phyloP scores from a whole-genome alignment of 2,113 vertebrate species.

The Aythya baeri region DNA sequence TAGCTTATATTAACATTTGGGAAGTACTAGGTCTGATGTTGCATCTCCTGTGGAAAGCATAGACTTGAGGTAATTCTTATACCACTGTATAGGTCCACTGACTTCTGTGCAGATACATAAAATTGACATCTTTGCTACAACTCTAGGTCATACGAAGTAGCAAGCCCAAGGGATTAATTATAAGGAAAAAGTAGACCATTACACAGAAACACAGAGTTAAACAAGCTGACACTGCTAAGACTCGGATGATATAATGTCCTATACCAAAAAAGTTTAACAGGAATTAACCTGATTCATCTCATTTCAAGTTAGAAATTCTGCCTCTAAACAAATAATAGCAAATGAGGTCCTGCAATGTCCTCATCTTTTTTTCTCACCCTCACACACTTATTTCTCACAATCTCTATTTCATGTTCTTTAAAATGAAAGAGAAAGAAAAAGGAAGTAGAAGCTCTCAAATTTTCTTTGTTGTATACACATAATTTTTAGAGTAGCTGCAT shows the following conservation, averaged over 20 bases:
- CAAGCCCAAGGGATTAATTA: neutral
- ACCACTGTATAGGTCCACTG: neutral
- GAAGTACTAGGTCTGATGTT: neutral
- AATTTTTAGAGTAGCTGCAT: neutral
- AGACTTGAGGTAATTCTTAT: neutral
- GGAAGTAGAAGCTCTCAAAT: neutral
- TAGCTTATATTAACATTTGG: neutral
- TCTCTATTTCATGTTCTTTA: neutral
- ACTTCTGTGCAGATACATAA: accelerated
- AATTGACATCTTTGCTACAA: neutral
- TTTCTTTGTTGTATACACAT: neutral
- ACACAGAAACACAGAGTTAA: neutral
- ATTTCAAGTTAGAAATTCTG: neutral
- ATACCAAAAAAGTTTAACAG: neutral
- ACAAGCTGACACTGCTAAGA: neutral
- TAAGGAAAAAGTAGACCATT: neutral
- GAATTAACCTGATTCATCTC: neutral
- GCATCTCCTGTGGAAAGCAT: neutral
- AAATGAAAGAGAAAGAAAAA: neutral
- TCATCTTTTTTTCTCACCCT: neutral
- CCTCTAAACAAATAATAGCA: neutral
- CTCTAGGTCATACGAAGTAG: neutral
- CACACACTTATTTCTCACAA: neutral
- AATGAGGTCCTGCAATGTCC: neutral
- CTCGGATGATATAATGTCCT: neutral